Percentiles rank a stretch among this genome's conserved stretches.
Evolutionary conservation across 1,140 invertebrate genomes (phyloP).

Genomic region (Zaprionus inermis): DNA sequence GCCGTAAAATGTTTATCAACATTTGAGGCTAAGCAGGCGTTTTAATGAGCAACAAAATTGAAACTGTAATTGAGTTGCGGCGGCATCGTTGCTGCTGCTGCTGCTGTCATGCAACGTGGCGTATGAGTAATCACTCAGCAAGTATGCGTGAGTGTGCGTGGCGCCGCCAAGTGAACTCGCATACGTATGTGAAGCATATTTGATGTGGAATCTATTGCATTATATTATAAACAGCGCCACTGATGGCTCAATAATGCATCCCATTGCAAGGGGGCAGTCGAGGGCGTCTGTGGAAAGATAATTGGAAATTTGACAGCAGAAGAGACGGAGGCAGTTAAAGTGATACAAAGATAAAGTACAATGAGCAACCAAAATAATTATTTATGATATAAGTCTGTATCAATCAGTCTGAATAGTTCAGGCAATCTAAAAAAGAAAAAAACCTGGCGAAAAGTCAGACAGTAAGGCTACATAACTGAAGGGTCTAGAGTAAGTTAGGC

Average conservation of each 20-base stretch:
- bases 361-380: too few relatives aligned
- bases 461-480: background rate
- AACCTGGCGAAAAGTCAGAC: background rate
- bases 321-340: background rate
- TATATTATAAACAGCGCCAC: slow-evolving; percentile 18
- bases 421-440: background rate
- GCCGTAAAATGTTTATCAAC: slow-evolving; percentile 72
- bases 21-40: slow-evolving; percentile 52
- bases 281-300: background rate
- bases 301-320: background rate
- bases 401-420: background rate
- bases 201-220: slow-evolving; percentile 35
- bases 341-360: too few relatives aligned
- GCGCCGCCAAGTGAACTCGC: slow-evolving; percentile 36
- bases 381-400: too few relatives aligned
- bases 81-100: slow-evolving; percentile 3
- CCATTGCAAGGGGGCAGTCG: background rate
- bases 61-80: slow-evolving; percentile 75
- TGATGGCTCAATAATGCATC: slow-evolving; percentile 35
- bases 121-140: slow-evolving; percentile 37
- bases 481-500: background rate
- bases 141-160: slow-evolving; percentile 15
- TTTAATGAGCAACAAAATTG: slow-evolving; percentile 78
- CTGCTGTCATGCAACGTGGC: slow-evolving; percentile 29
- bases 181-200: slow-evolving; percentile 6